Conservation (phyloP, 2,113 vertebrate genomes). For the Urocitellus parryii region DNA sequence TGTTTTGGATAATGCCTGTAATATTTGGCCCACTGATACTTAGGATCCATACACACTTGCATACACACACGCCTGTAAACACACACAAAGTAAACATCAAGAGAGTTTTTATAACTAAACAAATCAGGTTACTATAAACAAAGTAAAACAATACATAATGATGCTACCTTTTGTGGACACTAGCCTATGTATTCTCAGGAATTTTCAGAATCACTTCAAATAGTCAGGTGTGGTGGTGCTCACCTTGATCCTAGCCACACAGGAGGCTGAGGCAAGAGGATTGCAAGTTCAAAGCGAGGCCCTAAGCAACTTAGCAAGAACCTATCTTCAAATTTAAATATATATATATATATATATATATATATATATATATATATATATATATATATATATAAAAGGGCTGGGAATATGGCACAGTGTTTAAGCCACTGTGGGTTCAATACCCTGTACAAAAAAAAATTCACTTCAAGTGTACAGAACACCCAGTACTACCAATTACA, state of each 20-base stretch:
- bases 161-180: neutral
- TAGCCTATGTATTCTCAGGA: neutral
- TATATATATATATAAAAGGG: too few relatives aligned
- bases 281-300: too few relatives aligned
- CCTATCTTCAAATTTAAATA: too few relatives aligned
- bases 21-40: neutral
- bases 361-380: too few relatives aligned
- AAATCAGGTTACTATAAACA: neutral
- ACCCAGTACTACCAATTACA: neutral
- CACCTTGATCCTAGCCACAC: too few relatives aligned
- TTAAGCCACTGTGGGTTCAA: too few relatives aligned
- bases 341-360: too few relatives aligned
- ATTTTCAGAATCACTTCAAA: constrained; percentile 4
- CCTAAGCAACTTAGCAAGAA: too few relatives aligned
- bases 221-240: too few relatives aligned
- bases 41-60: neutral
- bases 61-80: neutral
- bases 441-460: too few relatives aligned
- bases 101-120: neutral
- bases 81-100: neutral
- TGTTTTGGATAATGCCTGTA: neutral
- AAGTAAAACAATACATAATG: neutral
- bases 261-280: too few relatives aligned
- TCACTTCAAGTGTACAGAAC: neutral
- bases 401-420: too few relatives aligned